Evolutionary conservation across 23 tunicate genomes (phyloP).

Genomic region (Halocynthia roretzi): DNA sequence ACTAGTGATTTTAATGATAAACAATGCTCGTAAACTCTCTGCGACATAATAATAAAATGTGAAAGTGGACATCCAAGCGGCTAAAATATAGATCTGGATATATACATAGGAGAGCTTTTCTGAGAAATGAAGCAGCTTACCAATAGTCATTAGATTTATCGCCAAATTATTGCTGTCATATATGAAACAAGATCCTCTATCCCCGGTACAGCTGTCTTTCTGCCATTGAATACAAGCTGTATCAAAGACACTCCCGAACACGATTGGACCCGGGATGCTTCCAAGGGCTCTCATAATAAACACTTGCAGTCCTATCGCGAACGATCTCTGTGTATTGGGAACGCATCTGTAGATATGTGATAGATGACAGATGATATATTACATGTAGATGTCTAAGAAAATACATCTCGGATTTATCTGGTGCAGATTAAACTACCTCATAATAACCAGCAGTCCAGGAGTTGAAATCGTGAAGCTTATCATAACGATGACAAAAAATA

Average conservation of each 20-base stretch:
- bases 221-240: conserved; percentile 61
- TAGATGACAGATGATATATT: neutral
- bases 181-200: conserved; percentile 52
- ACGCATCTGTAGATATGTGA: conserved; percentile 32
- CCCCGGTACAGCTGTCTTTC: conserved; percentile 27
- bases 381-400: too few species aligned
- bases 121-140: conserved; percentile 19
- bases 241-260: conserved; percentile 62
- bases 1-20: too few species aligned
- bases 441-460: conserved; percentile 66
- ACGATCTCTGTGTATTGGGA: conserved; percentile 55
- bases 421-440: conserved; percentile 33
- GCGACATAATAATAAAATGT: too few species aligned
- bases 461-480: conserved; percentile 71
- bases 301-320: conserved; percentile 61
- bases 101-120: too few species aligned
- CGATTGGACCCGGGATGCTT: conserved; percentile 76
- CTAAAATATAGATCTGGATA: too few species aligned
- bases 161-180: conserved; percentile 47
- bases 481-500: conserved; percentile 72
- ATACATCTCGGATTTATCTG: too few species aligned
- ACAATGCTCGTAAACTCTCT: too few species aligned
- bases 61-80: too few species aligned
- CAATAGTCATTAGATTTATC: conserved; percentile 28
- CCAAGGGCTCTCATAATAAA: conserved; percentile 50